phyloP scores from a whole-genome alignment of 1,140 invertebrate genomes.

The Drosophila albomicans region DNA sequence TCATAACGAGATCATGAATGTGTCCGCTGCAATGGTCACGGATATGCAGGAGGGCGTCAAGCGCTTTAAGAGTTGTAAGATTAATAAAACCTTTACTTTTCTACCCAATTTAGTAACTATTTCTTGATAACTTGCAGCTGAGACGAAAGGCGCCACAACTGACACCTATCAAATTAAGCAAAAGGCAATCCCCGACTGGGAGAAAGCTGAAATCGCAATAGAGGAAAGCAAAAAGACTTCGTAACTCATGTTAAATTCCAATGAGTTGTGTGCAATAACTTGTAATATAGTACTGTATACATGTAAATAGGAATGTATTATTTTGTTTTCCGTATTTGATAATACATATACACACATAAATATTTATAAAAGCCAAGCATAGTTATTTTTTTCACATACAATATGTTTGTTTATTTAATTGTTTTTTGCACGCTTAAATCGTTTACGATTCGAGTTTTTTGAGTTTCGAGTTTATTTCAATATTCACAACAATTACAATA shows the following conservation, averaged over 20 bases:
- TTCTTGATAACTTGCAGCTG: constrained; percentile 82
- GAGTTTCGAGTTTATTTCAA: constrained; percentile 59
- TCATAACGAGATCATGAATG: constrained; percentile 89
- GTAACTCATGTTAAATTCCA: constrained; percentile 11
- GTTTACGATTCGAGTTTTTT: constrained; percentile 68
- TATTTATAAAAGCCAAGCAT: constrained; percentile 28
- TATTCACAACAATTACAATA: constrained; percentile 83
- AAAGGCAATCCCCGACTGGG: constrained; percentile 87
- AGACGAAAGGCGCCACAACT: constrained; percentile 91
- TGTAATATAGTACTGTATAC: not conserved
- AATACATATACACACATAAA: not conserved
- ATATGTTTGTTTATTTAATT: constrained; percentile 60
- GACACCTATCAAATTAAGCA: constrained; percentile 88
- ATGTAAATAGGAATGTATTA: constrained; percentile 36
- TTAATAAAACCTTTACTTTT: not conserved
- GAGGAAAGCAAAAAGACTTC: constrained; percentile 45
- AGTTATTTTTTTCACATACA: constrained; percentile 73
- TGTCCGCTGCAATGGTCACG: constrained; percentile 87
- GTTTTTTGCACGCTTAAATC: constrained; percentile 61
- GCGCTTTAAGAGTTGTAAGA: constrained; percentile 87
- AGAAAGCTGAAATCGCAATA: constrained; percentile 82
- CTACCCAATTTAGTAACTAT: not conserved
- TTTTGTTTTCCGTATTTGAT: constrained; percentile 11
- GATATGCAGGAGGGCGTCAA: constrained; percentile 90
- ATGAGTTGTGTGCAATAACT: constrained; percentile 23